phyloP scores from a whole-genome alignment of 2,888 invertebrate genomes.

The Melanchra persicariae region DNA sequence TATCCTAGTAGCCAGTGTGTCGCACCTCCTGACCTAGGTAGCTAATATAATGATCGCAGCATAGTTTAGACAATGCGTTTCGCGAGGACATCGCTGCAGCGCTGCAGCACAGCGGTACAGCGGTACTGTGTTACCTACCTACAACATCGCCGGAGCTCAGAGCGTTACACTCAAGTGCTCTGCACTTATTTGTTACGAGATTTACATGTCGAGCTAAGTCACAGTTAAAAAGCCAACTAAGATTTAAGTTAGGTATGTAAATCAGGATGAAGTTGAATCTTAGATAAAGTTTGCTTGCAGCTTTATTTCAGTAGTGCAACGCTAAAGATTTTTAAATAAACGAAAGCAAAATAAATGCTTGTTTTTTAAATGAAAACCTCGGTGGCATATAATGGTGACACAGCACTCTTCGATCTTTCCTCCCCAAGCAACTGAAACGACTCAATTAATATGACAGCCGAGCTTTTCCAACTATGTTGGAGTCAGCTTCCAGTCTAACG shows the following conservation, averaged over 20 bases:
- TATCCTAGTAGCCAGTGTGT: slow-evolving; percentile 31
- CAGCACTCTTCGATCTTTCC: no score
- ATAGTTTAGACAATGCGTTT: slow-evolving; percentile 45
- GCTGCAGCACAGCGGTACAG: not conserved
- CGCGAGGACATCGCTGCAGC: slow-evolving; percentile 8
- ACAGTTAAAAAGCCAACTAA: slow-evolving; percentile 22
- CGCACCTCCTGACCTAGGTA: slow-evolving; percentile 3
- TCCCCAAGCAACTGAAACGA: no score
- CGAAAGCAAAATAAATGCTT: not conserved
- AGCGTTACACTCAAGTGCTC: not conserved
- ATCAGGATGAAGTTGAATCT: slow-evolving; percentile 11
- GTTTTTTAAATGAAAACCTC: not conserved
- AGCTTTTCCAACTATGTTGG: no score
- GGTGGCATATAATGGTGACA: no score
- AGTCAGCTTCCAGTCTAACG: no score
- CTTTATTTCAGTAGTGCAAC: not conserved
- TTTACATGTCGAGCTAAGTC: slow-evolving; percentile 11
- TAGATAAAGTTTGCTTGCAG: not conserved
- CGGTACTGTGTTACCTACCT: not conserved
- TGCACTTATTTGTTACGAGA: slow-evolving; percentile 7
- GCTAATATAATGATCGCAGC: slow-evolving; percentile 48
- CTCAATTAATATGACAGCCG: no score
- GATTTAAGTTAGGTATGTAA: not conserved
- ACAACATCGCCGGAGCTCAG: not conserved
- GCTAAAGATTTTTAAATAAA: not conserved